Evolutionary conservation across 2,888 invertebrate genomes (phyloP).

Genomic region (Oscheius myriophilus): DNA sequence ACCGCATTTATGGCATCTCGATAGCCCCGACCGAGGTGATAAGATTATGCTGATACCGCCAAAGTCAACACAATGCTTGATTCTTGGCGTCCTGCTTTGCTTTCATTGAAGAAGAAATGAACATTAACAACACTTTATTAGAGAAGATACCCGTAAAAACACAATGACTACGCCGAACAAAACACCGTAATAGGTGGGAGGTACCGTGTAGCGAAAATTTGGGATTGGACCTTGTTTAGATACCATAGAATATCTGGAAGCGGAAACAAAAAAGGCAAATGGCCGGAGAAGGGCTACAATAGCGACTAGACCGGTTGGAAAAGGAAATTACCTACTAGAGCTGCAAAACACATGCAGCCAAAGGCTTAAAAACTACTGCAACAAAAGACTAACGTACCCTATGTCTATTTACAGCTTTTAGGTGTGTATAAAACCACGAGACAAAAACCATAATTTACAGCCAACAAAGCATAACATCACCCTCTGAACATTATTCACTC

Average conservation of each 20-base stretch:
- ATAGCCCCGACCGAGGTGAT: no score
- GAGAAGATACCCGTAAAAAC: slow-evolving; percentile 11
- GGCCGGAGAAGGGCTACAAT: no score
- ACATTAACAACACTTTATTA: background rate
- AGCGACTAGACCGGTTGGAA: slow-evolving; percentile 17
- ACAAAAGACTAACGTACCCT: background rate
- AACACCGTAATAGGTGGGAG: slow-evolving; percentile 16
- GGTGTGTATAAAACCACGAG: background rate
- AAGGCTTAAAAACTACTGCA: background rate
- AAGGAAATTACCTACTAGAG: slow-evolving; percentile 10
- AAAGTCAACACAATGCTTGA: no score
- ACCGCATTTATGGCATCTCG: no score
- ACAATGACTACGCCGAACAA: slow-evolving; percentile 13
- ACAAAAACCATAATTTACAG: slow-evolving; percentile 21
- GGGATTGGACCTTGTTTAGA: no score
- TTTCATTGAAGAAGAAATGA: background rate
- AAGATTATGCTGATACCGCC: no score
- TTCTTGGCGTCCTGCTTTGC: background rate
- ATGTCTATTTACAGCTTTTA: background rate
- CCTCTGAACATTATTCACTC: background rate
- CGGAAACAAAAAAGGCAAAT: no score
- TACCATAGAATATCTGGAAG: no score
- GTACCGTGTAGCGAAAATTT: slow-evolving; percentile 20
- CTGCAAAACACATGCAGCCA: background rate
- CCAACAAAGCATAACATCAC: slow-evolving; percentile 11